A percentile compares a stretch with the other conserved stretches of the same genome.
Evolutionary conservation across 2,797 vertebrate species (phyloP).

Genomic region (Melanotaenia trifasciata): DNA sequence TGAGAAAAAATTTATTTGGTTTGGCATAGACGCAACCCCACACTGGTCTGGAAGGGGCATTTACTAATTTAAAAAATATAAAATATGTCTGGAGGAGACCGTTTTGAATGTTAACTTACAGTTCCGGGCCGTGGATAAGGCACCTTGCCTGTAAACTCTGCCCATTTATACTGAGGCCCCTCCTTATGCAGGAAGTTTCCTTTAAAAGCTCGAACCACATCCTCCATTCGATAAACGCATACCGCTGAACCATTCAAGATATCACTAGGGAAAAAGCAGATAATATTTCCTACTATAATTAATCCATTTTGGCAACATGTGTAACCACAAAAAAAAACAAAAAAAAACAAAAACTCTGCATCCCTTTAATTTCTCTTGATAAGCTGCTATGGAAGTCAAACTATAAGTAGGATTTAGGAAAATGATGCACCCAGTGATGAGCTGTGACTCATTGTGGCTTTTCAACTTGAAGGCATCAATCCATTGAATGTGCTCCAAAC

Average conservation of each 20-base stretch:
- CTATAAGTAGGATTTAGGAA: slow-evolving; percentile 23
- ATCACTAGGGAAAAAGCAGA: slow-evolving; percentile 71
- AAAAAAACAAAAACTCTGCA: neutral
- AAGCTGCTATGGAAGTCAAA: slow-evolving; percentile 17
- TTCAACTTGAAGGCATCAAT: slow-evolving; percentile 43
- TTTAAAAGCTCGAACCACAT: slow-evolving; percentile 84
- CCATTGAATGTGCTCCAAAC: slow-evolving; percentile 31
- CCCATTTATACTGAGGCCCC: slow-evolving; percentile 88
- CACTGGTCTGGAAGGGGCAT: neutral
- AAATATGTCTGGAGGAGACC: neutral
- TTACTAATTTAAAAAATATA: neutral
- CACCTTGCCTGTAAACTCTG: slow-evolving; percentile 84
- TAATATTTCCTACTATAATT: neutral
- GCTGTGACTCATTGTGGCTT: slow-evolving; percentile 58
- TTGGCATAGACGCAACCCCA: neutral
- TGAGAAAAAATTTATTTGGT: neutral
- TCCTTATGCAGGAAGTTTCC: slow-evolving; percentile 87
- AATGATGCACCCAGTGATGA: slow-evolving; percentile 19
- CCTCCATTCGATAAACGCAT: slow-evolving; percentile 87
- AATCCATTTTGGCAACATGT: slow-evolving; percentile 1
- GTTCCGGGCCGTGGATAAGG: slow-evolving; percentile 87
- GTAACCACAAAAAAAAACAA: neutral
- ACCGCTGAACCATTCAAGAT: slow-evolving; percentile 87
- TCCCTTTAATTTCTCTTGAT: slow-evolving; percentile 23
- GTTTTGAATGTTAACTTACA: slow-evolving; percentile 71